Conservation (phyloP, 2,797 vertebrate genomes). For the Yasuhikotakia modesta region DNA sequence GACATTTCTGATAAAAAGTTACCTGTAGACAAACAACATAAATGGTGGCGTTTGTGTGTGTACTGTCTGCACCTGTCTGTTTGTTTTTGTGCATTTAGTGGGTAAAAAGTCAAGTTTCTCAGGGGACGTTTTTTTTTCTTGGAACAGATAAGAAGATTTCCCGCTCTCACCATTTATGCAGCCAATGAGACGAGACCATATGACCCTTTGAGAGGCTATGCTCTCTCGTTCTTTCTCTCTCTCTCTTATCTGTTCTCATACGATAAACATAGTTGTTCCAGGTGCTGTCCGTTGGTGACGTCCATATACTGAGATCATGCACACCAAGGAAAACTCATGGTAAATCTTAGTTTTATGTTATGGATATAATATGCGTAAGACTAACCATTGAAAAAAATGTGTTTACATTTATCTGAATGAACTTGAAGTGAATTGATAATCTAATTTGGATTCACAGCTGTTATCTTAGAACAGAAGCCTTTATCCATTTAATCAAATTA, state of each 20-base stretch:
- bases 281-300: conserved; percentile 6
- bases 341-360: conserved; percentile 54
- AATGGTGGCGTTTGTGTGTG: neutral
- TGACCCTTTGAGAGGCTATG: conserved; percentile 7
- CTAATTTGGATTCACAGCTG: conserved; percentile 8
- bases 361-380: neutral
- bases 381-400: neutral
- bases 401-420: neutral
- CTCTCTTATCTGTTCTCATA: conserved; percentile 47
- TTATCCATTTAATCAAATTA: conserved; percentile 7
- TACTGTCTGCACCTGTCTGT: neutral
- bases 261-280: conserved; percentile 16
- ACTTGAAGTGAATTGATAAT: neutral
- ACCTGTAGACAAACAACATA: neutral
- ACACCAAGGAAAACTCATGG: conserved; percentile 63
- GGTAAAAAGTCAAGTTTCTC: conserved; percentile 17
- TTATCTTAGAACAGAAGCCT: neutral
- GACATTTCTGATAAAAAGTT: neutral
- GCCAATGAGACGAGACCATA: conserved; percentile 56
- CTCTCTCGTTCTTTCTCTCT: conserved; percentile 13
- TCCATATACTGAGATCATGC: conserved; percentile 54
- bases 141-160: conserved; percentile 29
- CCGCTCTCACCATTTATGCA: conserved; percentile 45
- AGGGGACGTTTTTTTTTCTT: conserved; percentile 26
- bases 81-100: neutral